Evolutionary conservation across 2,888 invertebrate species (phyloP), one percentile per base, ranked within the genome.

Genomic region (Polymixis lichenea): DNA sequence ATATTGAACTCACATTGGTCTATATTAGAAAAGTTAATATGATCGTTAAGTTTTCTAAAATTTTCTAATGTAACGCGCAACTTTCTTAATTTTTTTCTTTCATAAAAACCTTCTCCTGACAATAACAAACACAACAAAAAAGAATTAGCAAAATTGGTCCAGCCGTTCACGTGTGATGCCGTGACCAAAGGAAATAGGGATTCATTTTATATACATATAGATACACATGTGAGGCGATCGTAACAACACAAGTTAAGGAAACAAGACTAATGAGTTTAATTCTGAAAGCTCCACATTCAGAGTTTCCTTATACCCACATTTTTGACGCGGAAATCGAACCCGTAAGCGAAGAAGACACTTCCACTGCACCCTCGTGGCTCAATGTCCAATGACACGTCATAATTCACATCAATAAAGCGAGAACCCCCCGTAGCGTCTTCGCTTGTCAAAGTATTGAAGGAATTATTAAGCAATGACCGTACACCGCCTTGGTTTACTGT

Each of bases 391-490:
- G n/a, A n/a, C n/a, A 77, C 62, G 69, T 74, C 74, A 81, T 68
- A 84, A 72, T 74, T 77, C 77, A 72, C 81, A 72, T 74, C 77
- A 83, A 62, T 77, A 84, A 72, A 74, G 74, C 81, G 74, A 61
- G 71, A 64, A 84, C 51, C 72, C 71, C 68, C 46, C 61, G 61
- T 69, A 32, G 43, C 25, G 58, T 69, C 74, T 70, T 69, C 74
- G 56, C 64, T 77, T 81, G 65, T 78, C 84, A 84, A 80, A 77
- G 72, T 64, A 55, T 72, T 81, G 60, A 84, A 72, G 74, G 66
- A 84, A 78, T 70, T 84, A 74, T 77, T 74, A 64, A 70, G 58
- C 74, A 70, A 72, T 81, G 83, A 75, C 72, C 71, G 58, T 53
- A 72, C 55, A 82, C 55, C 66, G 68, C 75, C 71, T 84, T 38